Base-by-base conservation (phyloP, 2,113 vertebrate genomes). In the Onychorhynchus coronatus region DNA sequence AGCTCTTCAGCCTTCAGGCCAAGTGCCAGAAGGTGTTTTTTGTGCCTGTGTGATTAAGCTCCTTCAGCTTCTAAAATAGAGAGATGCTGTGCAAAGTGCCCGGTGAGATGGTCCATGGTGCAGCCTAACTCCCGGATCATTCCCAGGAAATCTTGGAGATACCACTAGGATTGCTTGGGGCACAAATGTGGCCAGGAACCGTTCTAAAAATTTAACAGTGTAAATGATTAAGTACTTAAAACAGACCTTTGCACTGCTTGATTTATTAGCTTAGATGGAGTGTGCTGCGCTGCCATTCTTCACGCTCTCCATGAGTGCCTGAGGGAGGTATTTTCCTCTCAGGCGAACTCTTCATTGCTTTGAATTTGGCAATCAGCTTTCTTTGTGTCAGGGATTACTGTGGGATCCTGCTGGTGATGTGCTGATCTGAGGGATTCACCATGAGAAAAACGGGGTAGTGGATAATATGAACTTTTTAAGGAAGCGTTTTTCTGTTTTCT, bases 211-310 rank as follows among this genome's bases (percentile, higher is more conserved):
- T 71, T n/a, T 28, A 87, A 56, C 79, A 67, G 88, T 63, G 16
- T 31, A 55, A 81, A 58, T 71, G 33, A 75, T 84, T 67, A 81
- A 91, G 47, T 75, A 55, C 39, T 93, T 78, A 72, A 84, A 93
- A 0, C 79, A 84, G 68, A 33, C 44, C 77, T 87, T 85, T 63
- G 80, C 80, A 27, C 65, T 41, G 13, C n/a, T n/a, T 44, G 76
- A 63, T 93, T 92, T 92, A 30, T 81, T 89, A 67, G 80, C 52
- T 93, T 80, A 37, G 86, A 31, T 52, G 86, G 89, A 39, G 76
- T 37, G 7, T 31, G 88, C 59, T 22, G 24, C 41, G 27, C 53
- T 92, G 14, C 37, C 42, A 2, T 37, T 6, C 8, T 83, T 81
- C 35, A 8, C 27, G 47, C 70, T 67, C 21, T 0, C 55, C 4